These are phyloP conservation scores for Drosophila varians DNA, from an alignment of 1,140 invertebrate genomes.

Conservation along the genomic window DNA sequence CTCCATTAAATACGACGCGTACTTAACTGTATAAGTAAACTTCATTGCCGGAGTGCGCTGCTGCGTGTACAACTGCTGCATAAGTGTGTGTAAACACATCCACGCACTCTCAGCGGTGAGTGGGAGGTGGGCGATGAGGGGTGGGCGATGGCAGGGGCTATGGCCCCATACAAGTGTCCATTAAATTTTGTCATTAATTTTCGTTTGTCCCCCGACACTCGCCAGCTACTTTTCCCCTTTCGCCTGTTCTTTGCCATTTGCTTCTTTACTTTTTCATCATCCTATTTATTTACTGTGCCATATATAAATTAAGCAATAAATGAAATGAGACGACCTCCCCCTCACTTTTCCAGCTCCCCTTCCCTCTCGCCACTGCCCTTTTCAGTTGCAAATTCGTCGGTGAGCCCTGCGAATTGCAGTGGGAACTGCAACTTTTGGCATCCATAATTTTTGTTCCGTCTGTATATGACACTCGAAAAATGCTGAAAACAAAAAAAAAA, in stretches of 20 bases:
- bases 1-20: constrained; percentile 60
- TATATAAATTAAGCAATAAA: constrained; percentile 47
- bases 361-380: neutral
- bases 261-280: constrained; percentile 46
- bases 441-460: constrained; percentile 1
- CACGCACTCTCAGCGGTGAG: constrained; percentile 20
- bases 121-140: too few species aligned
- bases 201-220: constrained; percentile 48
- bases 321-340: constrained; percentile 18
- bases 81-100: constrained; percentile 66
- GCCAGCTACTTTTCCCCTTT: constrained; percentile 7
- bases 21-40: constrained; percentile 62
- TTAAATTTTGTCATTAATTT: constrained; percentile 77
- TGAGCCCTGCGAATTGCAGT: neutral
- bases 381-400: neutral
- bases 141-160: constrained; percentile 6
- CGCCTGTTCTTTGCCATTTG: constrained; percentile 28
- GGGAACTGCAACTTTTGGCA: neutral
- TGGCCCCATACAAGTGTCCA: constrained; percentile 63
- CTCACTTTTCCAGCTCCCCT: too few species aligned
- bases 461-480: constrained; percentile 25
- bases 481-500: neutral
- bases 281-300: constrained; percentile 30
- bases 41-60: constrained; percentile 40
- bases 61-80: constrained; percentile 52